phyloP scores from a whole-genome alignment of 2,113 vertebrate species.

The Lipotes vexillifer region DNA sequence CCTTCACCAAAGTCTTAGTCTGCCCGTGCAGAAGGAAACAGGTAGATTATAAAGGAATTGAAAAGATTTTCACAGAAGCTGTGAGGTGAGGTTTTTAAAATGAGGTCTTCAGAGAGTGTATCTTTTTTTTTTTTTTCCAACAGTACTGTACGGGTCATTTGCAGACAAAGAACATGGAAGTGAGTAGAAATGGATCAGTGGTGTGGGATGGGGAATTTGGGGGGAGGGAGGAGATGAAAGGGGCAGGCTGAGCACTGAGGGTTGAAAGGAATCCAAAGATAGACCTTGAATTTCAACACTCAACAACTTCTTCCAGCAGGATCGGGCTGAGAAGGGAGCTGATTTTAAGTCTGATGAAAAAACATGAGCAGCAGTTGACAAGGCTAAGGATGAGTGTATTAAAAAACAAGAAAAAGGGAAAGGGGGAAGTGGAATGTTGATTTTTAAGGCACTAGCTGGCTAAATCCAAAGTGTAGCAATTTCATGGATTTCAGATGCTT shows the following conservation, averaged over 20 bases:
- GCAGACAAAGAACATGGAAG: rapidly evolving
- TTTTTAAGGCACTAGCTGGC: rapidly evolving
- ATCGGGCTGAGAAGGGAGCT: neutral
- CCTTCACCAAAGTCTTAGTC: neutral
- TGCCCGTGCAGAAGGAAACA: neutral
- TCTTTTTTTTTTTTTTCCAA: neutral
- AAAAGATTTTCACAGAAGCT: neutral
- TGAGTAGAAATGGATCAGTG: slow-evolving; percentile 38
- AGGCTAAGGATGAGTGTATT: no score
- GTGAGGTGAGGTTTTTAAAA: neutral
- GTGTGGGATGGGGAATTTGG: neutral
- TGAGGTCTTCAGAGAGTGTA: neutral
- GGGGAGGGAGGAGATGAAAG: no score
- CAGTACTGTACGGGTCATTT: slow-evolving; percentile 35
- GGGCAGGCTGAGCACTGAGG: neutral
- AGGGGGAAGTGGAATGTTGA: neutral
- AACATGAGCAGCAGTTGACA: neutral
- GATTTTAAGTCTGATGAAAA: neutral
- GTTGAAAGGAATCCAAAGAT: neutral
- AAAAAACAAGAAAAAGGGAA: neutral
- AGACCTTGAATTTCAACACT: neutral
- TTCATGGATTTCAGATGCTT: neutral
- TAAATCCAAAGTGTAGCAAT: neutral
- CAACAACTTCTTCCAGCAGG: neutral
- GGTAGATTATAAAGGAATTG: neutral